Evolutionary conservation across 1,140 invertebrate genomes (phyloP).

Genomic region (Drosophila kanapiae): DNA sequence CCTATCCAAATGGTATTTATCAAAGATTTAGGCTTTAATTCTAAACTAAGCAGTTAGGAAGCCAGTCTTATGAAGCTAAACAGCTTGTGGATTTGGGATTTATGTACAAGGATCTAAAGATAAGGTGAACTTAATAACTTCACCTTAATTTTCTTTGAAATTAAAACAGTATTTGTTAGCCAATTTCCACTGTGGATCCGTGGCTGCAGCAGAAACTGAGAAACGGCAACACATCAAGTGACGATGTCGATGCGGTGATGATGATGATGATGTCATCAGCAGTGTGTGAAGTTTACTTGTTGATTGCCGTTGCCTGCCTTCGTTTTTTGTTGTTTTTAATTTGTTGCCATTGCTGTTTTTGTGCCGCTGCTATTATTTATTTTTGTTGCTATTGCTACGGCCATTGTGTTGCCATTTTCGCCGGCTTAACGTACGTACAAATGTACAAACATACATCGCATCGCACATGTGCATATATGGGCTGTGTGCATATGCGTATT

Average conservation of each 20-base stretch:
- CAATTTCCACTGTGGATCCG: constrained; percentile 9
- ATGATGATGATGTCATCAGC: constrained; percentile 61
- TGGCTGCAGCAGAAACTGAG: constrained; percentile 23
- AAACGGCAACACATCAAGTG: constrained; percentile 15
- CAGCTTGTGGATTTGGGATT: too few relatives aligned
- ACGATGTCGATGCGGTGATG: constrained; percentile 30
- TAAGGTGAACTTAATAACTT: too few relatives aligned
- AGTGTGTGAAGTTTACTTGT: constrained; percentile 62
- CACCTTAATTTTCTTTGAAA: too few relatives aligned
- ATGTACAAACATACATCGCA: background rate
- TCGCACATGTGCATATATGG: constrained; percentile 39
- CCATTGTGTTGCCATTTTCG: constrained; percentile 48
- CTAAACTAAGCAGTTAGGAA: background rate
- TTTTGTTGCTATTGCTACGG: constrained; percentile 11
- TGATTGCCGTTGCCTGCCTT: constrained; percentile 55
- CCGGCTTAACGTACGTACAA: constrained; percentile 57
- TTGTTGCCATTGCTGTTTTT: constrained; percentile 31
- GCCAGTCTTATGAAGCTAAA: too few relatives aligned
- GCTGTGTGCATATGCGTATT: constrained; percentile 38
- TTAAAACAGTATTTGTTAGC: background rate
- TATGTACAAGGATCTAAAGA: too few relatives aligned
- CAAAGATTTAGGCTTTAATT: background rate
- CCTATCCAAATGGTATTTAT: too few relatives aligned
- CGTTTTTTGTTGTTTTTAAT: constrained; percentile 8
- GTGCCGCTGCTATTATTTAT: constrained; percentile 14